Evolutionary conservation across 1,140 invertebrate genomes (phyloP).

Genomic region (Nasonia vitripennis): DNA sequence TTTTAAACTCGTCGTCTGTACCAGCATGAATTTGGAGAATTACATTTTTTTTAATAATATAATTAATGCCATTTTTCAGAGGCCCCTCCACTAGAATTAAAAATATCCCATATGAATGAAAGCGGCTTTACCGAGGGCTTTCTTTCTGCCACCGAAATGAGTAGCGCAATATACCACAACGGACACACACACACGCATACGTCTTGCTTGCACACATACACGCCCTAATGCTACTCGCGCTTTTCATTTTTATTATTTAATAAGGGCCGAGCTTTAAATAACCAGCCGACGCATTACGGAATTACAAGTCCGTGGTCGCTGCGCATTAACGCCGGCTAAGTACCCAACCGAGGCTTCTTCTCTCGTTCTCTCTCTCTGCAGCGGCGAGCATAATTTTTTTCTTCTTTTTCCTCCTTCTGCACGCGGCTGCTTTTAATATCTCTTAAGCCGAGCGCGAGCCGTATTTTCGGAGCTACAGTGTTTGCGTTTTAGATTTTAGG

Average conservation of each 20-base stretch:
- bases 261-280: neutral
- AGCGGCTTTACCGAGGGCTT: neutral
- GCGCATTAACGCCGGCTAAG: conserved; percentile 7
- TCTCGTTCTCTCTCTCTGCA: neutral
- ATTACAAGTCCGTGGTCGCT: neutral
- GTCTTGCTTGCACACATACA: neutral
- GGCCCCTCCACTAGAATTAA: neutral
- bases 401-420: neutral
- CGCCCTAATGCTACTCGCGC: neutral
- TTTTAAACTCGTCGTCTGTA: neutral
- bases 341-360: neutral
- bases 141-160: neutral
- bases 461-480: neutral
- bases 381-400: neutral
- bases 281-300: conserved; percentile 4
- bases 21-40: neutral
- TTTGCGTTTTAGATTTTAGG: conserved; percentile 1
- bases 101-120: neutral
- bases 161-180: neutral
- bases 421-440: neutral
- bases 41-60: no score
- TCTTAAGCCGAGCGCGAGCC: neutral
- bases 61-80: neutral
- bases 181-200: neutral
- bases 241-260: neutral